Evolutionary conservation across 1,140 invertebrate genomes (phyloP).

Genomic region (Brachystomella parvula): DNA sequence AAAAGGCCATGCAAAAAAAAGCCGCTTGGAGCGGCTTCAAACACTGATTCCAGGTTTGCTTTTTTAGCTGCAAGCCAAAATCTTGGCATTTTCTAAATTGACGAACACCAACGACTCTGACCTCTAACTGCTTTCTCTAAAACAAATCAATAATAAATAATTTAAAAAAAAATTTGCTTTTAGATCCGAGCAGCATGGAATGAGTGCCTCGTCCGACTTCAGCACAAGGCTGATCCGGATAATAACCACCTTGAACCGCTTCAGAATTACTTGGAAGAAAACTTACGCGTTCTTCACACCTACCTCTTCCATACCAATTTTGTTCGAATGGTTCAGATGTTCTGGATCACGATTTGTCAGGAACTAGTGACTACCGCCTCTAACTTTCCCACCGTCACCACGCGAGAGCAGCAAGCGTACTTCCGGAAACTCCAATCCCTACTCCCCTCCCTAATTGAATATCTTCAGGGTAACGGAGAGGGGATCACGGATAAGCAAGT

Average conservation of each 20-base stretch:
- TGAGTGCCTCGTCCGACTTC: too few relatives aligned
- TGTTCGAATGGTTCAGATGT: constrained; percentile 20
- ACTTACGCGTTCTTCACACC: constrained; percentile 22
- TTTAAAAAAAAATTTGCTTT: too few relatives aligned
- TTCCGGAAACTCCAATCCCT: constrained; percentile 15
- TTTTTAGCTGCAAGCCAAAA: too few relatives aligned
- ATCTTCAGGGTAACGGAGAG: constrained; percentile 26
- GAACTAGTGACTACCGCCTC: background rate
- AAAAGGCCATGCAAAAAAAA: too few relatives aligned
- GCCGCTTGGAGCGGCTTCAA: too few relatives aligned
- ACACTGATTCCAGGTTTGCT: too few relatives aligned
- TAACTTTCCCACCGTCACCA: background rate
- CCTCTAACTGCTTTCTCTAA: too few relatives aligned
- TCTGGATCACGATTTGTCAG: constrained; percentile 27
- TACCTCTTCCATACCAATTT: constrained; percentile 23
- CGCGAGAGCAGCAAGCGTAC: constrained; percentile 11
- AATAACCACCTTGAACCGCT: constrained; percentile 25
- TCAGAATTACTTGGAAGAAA: constrained; percentile 26
- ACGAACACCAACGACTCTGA: too few relatives aligned
- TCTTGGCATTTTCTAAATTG: too few relatives aligned
- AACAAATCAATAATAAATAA: too few relatives aligned
- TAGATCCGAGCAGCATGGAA: too few relatives aligned
- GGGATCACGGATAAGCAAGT: constrained; percentile 27
- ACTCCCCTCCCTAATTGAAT: constrained; percentile 14
- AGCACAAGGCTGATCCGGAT: too few relatives aligned